These are phyloP conservation scores for Corbicula japonica DNA, from an alignment of 2,888 invertebrate genomes.

Conservation along the genomic window DNA sequence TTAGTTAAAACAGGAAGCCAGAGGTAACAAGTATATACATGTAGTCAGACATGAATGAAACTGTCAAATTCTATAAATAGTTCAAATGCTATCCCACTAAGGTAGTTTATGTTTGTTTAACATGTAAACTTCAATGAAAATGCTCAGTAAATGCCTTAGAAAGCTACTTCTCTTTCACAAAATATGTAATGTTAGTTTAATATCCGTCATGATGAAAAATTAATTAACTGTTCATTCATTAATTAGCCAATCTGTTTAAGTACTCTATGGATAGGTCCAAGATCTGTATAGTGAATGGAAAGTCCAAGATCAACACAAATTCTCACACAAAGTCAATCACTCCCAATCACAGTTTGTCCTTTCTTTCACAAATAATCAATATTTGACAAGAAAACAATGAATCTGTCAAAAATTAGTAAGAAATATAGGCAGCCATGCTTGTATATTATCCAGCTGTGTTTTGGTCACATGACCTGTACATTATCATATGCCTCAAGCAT, in stretches of 20 bases:
- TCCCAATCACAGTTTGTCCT: constrained; percentile 26
- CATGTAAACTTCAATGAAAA: too few relatives aligned
- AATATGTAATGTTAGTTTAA: too few relatives aligned
- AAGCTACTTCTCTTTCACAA: too few relatives aligned
- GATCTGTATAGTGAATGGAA: constrained; percentile 30
- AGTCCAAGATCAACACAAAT: neutral
- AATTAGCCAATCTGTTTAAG: constrained; percentile 59
- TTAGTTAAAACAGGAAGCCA: constrained; percentile 58
- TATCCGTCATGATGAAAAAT: constrained; percentile 57
- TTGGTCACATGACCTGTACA: constrained; percentile 80
- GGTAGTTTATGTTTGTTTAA: too few relatives aligned
- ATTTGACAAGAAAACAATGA: constrained; percentile 63
- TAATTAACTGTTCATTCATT: constrained; percentile 64
- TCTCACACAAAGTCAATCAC: constrained; percentile 35
- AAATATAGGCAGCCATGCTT: constrained; percentile 67
- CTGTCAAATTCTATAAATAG: constrained; percentile 65
- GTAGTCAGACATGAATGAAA: constrained; percentile 62
- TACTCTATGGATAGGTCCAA: constrained; percentile 30
- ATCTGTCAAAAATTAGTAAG: constrained; percentile 63
- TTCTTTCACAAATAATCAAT: constrained; percentile 53
- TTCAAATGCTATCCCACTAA: constrained; percentile 38
- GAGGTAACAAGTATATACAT: constrained; percentile 60
- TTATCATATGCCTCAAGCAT: constrained; percentile 70
- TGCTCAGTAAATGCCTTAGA: too few relatives aligned
- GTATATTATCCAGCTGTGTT: constrained; percentile 74